Evolutionary conservation across 2,113 vertebrate genomes (phyloP), one percentile per base, ranked within the genome.

Genomic region (Brachyistius frenatus): DNA sequence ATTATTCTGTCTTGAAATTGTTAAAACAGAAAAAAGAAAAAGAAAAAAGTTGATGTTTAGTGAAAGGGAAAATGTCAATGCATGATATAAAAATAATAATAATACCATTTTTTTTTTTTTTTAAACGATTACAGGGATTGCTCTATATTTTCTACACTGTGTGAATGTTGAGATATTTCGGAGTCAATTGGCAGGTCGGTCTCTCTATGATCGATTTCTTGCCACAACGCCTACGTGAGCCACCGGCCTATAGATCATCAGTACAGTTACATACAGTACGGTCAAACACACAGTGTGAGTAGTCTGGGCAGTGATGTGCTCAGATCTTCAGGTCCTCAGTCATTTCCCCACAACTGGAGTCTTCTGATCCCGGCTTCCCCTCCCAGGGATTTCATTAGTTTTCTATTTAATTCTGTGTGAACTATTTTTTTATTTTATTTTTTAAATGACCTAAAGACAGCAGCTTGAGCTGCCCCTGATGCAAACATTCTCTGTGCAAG

Each of bases 381-480:
- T 80, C 68, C 54, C 60, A 46, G 47, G 68, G 64, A 83, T 80
- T 62, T 62, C 0, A 64, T 49, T 65, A 78, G 33, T 77, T 88
- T 80, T 70, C 84, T 84, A 79, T n/a, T 72, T 6, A 74, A 62
- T 35, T 87, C 55, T 85, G 32, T 84, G 74, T 74, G 57, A 3
- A 41, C 32, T 60, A 4, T 62, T 49, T 76, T 23, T 23, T 23
- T 23, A 23, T 23, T 23, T 1, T 23, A 23, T 23, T 23, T 23
- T 77, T 83, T 41, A 41, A 41, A 41, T 7, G 2, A 41, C 0
- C 9, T 44, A 44, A 44, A 44, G 41, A 23, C 41, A 13, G 41
- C 41, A 44, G 41, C 37, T 37, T 5, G 7, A 73, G 16, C 30
- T 5, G 41, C 13, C n/a, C 50, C 13, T n/a, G 53, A 62, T 55